These are phyloP conservation scores for Drosophila rubida DNA, from an alignment of 2,888 invertebrate species.

Conservation along the genomic window DNA sequence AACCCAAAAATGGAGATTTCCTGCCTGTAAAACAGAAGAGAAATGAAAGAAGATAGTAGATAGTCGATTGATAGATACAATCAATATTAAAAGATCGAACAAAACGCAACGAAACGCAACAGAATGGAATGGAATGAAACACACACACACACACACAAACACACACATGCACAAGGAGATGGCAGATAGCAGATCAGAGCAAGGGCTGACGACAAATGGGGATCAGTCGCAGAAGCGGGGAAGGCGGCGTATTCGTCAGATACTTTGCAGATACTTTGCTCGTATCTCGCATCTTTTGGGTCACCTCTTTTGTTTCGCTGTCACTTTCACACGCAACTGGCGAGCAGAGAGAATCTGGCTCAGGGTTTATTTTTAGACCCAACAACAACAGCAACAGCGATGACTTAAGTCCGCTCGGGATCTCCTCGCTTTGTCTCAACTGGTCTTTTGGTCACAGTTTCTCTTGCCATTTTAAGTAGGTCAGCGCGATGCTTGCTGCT, in stretches of 20 bases:
- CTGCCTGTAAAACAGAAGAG: slow-evolving; percentile 83
- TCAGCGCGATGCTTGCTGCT: slow-evolving; percentile 45
- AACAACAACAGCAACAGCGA: slow-evolving; percentile 33
- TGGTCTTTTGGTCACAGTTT: slow-evolving; percentile 57
- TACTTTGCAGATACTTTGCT: slow-evolving; percentile 6
- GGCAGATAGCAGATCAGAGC: background rate
- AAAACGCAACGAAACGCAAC: slow-evolving; percentile 23
- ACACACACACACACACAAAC: background rate
- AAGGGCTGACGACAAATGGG: slow-evolving; percentile 12
- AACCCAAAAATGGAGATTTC: slow-evolving; percentile 84
- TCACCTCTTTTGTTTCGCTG: slow-evolving; percentile 22
- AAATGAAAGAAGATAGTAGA: slow-evolving; percentile 73
- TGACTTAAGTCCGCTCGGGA: slow-evolving; percentile 49
- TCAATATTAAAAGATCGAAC: slow-evolving; percentile 25
- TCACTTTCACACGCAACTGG: slow-evolving; percentile 77
- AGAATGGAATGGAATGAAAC: slow-evolving; percentile 18
- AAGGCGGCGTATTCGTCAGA: background rate
- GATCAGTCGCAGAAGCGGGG: slow-evolving; percentile 7
- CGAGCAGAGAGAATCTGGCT: slow-evolving; percentile 58
- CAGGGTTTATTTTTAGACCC: slow-evolving; percentile 68
- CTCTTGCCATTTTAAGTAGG: slow-evolving; percentile 77
- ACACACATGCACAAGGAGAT: slow-evolving; percentile 4
- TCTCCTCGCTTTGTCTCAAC: background rate
- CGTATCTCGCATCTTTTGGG: slow-evolving; percentile 2
- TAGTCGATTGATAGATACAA: slow-evolving; percentile 38